These are phyloP conservation scores for Noctua janthe DNA, from an alignment of 2,888 invertebrate genomes.

Conservation along the genomic window DNA sequence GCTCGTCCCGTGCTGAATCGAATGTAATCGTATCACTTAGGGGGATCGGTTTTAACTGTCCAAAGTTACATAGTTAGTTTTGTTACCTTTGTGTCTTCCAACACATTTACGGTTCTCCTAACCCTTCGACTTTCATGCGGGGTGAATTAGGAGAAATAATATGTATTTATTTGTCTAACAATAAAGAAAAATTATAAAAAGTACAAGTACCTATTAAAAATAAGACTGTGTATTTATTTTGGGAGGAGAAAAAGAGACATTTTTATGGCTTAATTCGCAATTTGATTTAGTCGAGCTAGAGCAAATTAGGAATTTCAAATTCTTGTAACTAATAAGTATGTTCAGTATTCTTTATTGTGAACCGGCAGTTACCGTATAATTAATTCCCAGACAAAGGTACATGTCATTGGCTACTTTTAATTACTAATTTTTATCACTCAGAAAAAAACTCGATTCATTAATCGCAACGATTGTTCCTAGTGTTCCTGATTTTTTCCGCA, in stretches of 20 bases:
- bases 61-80: not conserved
- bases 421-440: too few relatives aligned
- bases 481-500: too few relatives aligned
- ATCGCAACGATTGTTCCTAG: too few relatives aligned
- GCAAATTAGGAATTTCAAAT: too few relatives aligned
- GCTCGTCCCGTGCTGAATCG: constrained; percentile 23
- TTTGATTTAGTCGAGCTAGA: not conserved
- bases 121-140: not conserved
- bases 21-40: constrained; percentile 42
- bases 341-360: too few relatives aligned
- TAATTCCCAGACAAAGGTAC: too few relatives aligned
- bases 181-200: too few relatives aligned
- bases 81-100: not conserved
- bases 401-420: too few relatives aligned
- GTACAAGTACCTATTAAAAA: too few relatives aligned
- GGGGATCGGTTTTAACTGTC: constrained; percentile 13
- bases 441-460: too few relatives aligned
- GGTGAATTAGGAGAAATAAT: not conserved
- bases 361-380: not conserved
- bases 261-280: not conserved
- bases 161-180: too few relatives aligned
- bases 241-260: not conserved
- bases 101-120: not conserved
- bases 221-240: not conserved
- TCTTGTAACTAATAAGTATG: too few relatives aligned